Evolutionary conservation across 2,797 vertebrate genomes (phyloP).

Genomic region (Hypotaenidia okinawae): DNA sequence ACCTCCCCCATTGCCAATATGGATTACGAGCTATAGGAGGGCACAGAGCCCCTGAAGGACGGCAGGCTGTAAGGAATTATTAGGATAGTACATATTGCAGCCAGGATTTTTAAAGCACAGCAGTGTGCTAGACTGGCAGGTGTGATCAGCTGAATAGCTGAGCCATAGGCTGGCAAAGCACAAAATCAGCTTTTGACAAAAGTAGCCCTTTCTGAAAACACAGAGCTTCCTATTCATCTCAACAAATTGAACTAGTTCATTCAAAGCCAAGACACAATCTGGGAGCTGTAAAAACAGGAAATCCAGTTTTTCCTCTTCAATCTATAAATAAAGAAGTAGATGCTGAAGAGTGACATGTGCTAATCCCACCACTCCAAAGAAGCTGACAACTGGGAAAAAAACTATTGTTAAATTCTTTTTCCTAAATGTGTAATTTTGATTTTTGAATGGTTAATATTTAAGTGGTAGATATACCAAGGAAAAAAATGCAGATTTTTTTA

Average conservation of each 20-base stretch:
- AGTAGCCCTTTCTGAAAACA: slow-evolving; percentile 13
- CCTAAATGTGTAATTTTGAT: background rate
- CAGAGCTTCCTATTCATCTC: slow-evolving; percentile 23
- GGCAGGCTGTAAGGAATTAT: background rate
- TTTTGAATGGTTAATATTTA: slow-evolving; percentile 6
- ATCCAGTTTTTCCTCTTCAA: background rate
- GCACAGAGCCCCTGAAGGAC: background rate
- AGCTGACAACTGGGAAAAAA: background rate
- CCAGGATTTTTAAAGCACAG: slow-evolving; percentile 7
- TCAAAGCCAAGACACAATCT: slow-evolving; percentile 39
- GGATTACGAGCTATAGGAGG: background rate
- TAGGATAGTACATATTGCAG: background rate
- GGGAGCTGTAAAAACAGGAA: slow-evolving; percentile 26
- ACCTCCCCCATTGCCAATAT: background rate
- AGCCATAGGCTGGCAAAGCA: slow-evolving; percentile 31
- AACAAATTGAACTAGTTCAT: slow-evolving; percentile 9
- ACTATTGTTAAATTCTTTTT: background rate
- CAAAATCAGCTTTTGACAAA: slow-evolving; percentile 5
- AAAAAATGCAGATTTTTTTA: background rate
- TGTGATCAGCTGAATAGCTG: slow-evolving; percentile 20
- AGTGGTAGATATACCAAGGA: background rate
- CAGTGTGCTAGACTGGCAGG: background rate
- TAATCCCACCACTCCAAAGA: slow-evolving; percentile 5
- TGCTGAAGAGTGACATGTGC: background rate
- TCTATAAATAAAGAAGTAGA: slow-evolving; percentile 36